A percentile compares a stretch with the other conserved stretches of the same genome.
Evolutionary conservation across 2,888 invertebrate genomes (phyloP).

Genomic region (Allygus modestus): DNA sequence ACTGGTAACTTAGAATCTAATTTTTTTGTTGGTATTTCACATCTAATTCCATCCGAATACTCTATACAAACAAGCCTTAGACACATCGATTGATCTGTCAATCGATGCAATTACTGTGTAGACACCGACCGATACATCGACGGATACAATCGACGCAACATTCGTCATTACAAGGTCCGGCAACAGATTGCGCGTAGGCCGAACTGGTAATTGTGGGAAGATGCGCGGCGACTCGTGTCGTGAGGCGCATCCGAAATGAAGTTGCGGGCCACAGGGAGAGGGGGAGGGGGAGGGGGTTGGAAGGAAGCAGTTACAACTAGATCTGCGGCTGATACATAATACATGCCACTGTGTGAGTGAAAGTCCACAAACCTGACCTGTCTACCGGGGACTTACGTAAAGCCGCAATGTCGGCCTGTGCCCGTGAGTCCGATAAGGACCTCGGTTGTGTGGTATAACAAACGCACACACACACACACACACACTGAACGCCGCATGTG

Average conservation of each 20-base stretch:
- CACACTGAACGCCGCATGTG: not conserved
- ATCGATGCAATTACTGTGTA: too few species aligned
- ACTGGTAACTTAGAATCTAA: too few species aligned
- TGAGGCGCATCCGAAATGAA: slow-evolving; percentile 14
- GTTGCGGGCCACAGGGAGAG: not conserved
- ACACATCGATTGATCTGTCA: too few species aligned
- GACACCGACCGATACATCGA: too few species aligned
- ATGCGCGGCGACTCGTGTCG: not conserved
- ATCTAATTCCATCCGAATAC: too few species aligned
- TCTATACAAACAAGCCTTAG: too few species aligned
- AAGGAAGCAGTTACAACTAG: slow-evolving; percentile 39
- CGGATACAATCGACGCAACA: too few species aligned
- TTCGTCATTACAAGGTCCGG: not conserved
- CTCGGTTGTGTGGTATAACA: not conserved
- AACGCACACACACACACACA: not conserved
- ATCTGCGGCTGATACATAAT: slow-evolving; percentile 51
- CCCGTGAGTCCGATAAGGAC: not conserved
- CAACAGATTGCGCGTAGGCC: not conserved
- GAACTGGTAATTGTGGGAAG: not conserved
- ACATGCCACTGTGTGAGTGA: slow-evolving; percentile 46
- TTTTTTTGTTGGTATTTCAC: too few species aligned
- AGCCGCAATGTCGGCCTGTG: not conserved
- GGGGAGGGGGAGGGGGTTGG: not conserved
- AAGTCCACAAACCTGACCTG: slow-evolving; percentile 39
- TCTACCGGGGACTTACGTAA: slow-evolving; percentile 27